Percentiles rank a stretch among this genome's conserved stretches.
phyloP scores from a whole-genome alignment of 2,113 vertebrate genomes.

The Halichoerus grypus region DNA sequence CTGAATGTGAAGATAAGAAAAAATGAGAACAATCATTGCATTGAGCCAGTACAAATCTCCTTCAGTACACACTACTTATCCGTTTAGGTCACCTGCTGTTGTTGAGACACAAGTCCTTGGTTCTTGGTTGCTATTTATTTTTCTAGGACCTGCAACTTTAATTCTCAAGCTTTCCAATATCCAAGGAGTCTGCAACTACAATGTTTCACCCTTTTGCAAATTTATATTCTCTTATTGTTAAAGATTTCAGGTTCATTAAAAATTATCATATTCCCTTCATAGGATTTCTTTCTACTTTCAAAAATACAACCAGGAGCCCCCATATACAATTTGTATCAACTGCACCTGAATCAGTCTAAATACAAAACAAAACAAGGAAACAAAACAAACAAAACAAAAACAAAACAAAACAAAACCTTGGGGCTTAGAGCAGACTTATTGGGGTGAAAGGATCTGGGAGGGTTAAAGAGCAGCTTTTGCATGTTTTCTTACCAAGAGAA shows the following conservation, averaged over 20 bases:
- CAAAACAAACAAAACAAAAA: background rate
- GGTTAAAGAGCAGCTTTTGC: background rate
- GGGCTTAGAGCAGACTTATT: background rate
- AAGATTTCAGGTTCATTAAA: background rate
- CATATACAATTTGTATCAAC: background rate
- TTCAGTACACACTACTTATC: background rate
- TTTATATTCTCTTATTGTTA: slow-evolving; percentile 37
- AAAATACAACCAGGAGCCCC: background rate
- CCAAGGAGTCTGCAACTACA: background rate
- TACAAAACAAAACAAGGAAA: background rate
- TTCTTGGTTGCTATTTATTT: background rate
- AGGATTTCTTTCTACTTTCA: background rate
- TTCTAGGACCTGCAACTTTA: background rate
- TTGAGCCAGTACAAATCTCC: background rate
- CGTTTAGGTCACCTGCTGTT: background rate
- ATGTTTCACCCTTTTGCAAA: background rate
- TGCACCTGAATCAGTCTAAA: background rate
- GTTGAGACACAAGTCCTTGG: background rate
- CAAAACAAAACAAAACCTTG: background rate
- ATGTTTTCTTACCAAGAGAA: background rate
- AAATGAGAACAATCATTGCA: background rate
- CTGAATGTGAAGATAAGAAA: background rate
- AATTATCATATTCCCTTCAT: background rate
- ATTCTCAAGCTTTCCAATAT: background rate
- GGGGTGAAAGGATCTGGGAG: background rate